Base-by-base conservation (phyloP, 2,797 vertebrate species). In the Rhabdophis nuchalis region DNA sequence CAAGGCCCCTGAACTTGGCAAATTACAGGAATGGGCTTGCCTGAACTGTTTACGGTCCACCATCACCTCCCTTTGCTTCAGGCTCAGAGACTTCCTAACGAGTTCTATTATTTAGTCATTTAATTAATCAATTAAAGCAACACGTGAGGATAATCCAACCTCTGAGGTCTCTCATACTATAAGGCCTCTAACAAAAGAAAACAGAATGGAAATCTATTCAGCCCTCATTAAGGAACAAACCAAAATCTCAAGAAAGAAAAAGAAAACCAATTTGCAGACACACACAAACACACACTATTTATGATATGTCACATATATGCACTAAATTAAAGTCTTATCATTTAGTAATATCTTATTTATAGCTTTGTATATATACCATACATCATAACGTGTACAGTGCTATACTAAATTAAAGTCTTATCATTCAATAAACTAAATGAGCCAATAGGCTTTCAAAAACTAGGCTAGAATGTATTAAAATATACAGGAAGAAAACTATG, bases 1-100 rank as follows among this genome's bases (percentile, higher is more conserved):
- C 86, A 61, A 46, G 60, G 72, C 90, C 8, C 61, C 93, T 82
- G 85, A 41, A 54, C 86, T 91, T 94, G 85, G 93, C 88, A 93
- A 93, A 91, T 46, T 82, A 82, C 77, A 82, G 41, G 41, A 82
- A 82, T 82, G 77, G 41, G 41, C 77, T 82, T 82, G 77, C 10
- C 23, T 46, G 77, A 12, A 82, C 25, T 25, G 41, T 46, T 82
- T 82, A 41, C 1, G 4, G 41, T 82, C 77, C 20, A 82, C 77
- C 41, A 72, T 36, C 32, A 36, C 68, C 68, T 18, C 77, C 41
- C 20, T 46, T 25, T 82, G 77, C 77, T 82, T 46, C 77, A 46
- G 77, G 41, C 77, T 10, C 41, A 46, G 41, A 82, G 36, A 46
- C 41, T 82, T 46, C 77, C 41, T 46, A 82, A 82, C 10, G 46